A percentile compares a stretch with the other conserved stretches of the same genome.
Conservation (phyloP, 30 jellyfish, hydroid and myxozoan species). For the Catostylus mosaicus region DNA sequence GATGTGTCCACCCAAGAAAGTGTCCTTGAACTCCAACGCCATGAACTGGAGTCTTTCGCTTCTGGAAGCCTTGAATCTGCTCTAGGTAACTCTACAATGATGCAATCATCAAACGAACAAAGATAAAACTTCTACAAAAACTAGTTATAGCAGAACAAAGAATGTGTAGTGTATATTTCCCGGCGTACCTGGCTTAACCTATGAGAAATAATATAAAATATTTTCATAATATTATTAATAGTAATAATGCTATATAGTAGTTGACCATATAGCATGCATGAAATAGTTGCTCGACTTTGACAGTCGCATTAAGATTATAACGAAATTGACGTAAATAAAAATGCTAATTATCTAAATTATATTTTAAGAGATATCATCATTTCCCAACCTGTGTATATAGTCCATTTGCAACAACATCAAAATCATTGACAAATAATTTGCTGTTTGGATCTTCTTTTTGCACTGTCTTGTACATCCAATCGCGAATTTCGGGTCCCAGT, state of each 20-base stretch:
- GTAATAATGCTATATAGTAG: no score
- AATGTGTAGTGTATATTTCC: not conserved
- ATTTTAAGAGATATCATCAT: no score
- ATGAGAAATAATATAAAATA: no score
- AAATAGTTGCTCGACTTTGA: no score
- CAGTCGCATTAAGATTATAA: no score
- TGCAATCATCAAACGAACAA: no score
- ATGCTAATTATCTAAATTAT: no score
- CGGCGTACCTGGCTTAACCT: no score
- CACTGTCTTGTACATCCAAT: conserved; percentile 81
- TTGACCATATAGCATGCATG: no score
- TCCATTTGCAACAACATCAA: conserved; percentile 81
- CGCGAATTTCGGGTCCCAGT: conserved; percentile 65
- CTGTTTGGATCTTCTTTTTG: conserved; percentile 63
- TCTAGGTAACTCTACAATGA: conserved; percentile 75
- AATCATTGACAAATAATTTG: conserved; percentile 73
- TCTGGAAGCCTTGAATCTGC: conserved; percentile 53
- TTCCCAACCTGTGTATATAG: conserved; percentile 70
- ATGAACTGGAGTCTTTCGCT: conserved; percentile 63
- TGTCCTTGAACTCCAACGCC: conserved; percentile 95
- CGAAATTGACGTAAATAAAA: no score
- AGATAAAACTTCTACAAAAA: not conserved
- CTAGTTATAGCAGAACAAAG: not conserved
- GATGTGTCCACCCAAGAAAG: conserved; percentile 84
- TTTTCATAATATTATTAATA: no score